phyloP scores from a whole-genome alignment of 2,888 invertebrate genomes.

The Vannuccia rotundouncinata region DNA sequence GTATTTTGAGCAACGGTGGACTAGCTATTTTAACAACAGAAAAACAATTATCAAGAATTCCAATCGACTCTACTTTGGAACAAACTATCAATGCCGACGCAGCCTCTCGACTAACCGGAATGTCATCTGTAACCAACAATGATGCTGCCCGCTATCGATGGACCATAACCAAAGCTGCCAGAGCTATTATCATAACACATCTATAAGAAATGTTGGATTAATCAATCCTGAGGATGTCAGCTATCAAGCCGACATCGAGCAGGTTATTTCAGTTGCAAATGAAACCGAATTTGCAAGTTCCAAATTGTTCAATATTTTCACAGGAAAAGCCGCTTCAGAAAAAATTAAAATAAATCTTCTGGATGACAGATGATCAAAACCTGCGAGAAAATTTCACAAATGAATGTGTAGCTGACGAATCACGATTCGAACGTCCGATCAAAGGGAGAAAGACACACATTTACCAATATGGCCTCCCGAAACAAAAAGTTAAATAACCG shows the following conservation, averaged over 20 bases:
- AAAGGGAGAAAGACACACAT: background rate
- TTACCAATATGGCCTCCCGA: background rate
- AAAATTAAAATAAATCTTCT: background rate
- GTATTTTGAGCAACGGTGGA: slow-evolving; percentile 30
- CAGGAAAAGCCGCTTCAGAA: background rate
- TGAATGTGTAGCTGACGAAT: background rate
- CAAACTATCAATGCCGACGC: slow-evolving; percentile 39
- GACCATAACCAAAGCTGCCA: slow-evolving; percentile 36
- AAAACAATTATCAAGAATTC: background rate
- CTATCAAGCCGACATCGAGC: slow-evolving; percentile 3
- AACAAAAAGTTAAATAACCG: background rate
- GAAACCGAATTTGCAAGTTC: background rate
- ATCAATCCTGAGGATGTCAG: slow-evolving; percentile 24
- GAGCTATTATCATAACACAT: slow-evolving; percentile 21
- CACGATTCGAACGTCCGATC: background rate
- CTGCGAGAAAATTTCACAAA: background rate
- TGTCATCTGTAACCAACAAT: slow-evolving; percentile 35
- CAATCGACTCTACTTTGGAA: slow-evolving; percentile 14
- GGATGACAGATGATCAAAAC: background rate
- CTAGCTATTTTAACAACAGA: slow-evolving; percentile 25
- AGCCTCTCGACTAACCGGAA: slow-evolving; percentile 35
- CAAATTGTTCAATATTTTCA: background rate
- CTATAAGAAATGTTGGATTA: slow-evolving; percentile 34
- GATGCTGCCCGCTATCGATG: slow-evolving; percentile 32
- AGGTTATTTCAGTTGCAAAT: slow-evolving; percentile 24